Evolutionary conservation across 35 echinoderm and acorn worm species (phyloP), one percentile per base, ranked within the genome.

Genomic region (Holothuria glaberrima): DNA sequence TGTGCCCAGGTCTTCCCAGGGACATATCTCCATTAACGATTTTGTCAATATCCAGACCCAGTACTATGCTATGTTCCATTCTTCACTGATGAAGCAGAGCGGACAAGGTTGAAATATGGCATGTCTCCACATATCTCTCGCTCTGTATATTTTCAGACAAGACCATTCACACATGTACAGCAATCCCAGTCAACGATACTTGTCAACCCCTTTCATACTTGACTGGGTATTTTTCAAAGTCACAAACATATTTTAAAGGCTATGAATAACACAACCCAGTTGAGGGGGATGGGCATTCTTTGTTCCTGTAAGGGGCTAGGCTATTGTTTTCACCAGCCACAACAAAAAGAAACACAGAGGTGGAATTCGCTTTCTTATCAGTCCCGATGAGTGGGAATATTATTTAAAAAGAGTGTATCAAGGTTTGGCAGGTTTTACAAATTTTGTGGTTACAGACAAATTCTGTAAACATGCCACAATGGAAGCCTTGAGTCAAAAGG

Each of bases 281-380:
- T 78, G 44, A 78, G 74, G 74, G 74, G 74, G 74, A 78, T 78
- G 74, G 74, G 74, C 74, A 48, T 18, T 48, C 74, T 78, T 78
- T 78, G 74, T 78, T 78, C 46, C 38, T 52, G 27, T 33, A 6
- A 14, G 74, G 74, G 74, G 74, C 74, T 78, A 48, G 74, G 74
- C 74, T 78, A 50, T 78, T 78, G 74, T 78, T n/a, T 78, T 78
- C 74, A 78, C 36, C 20, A 26, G 27, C 19, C 27, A 24, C 36
- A 48, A 78, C 26, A 78, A 78, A n/a, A 48, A 19, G 50, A 48
- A 48, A 24, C 38, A 48, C 38, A 48, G 26, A 48, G 50, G 50
- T 41, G 74, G 50, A 78, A 48, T 78, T 27, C 74, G 44, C 20
- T 50, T 13, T 21, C 27, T 48, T 69, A 69, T 78, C 44, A 24